Evolutionary conservation across 2,888 invertebrate genomes (phyloP).

Genomic region (Ornithoptera priamus): DNA sequence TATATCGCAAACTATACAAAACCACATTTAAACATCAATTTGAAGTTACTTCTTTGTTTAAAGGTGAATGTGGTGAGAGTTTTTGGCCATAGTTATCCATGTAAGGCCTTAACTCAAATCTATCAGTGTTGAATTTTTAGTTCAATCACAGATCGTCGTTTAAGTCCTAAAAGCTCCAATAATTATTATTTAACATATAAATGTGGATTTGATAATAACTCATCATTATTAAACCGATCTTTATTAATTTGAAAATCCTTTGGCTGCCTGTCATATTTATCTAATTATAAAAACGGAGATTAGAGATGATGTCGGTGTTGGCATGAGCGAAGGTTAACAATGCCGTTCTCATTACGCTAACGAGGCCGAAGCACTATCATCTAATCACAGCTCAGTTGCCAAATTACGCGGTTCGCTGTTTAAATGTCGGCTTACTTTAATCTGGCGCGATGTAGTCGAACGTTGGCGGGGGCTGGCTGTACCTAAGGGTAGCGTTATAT

Average conservation of each 20-base stretch:
- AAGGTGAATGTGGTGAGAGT: no score
- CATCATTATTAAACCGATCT: background rate
- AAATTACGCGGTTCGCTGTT: constrained; percentile 74
- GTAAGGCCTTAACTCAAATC: no score
- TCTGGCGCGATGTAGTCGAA: constrained; percentile 58
- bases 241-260: background rate
- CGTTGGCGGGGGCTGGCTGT: constrained; percentile 24
- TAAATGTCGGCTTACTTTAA: constrained; percentile 73
- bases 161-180: no score
- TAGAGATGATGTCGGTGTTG: constrained; percentile 45
- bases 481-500: constrained; percentile 29
- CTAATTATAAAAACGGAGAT: constrained; percentile 31
- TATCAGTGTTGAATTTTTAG: no score
- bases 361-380: constrained; percentile 69
- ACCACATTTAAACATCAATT: no score
- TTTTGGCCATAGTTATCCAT: no score
- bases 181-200: background rate
- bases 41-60: no score
- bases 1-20: no score
- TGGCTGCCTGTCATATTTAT: background rate
- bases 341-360: constrained; percentile 72
- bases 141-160: no score
- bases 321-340: constrained; percentile 66
- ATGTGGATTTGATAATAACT: background rate
- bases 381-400: constrained; percentile 77